These are phyloP conservation scores for Lithophane leautieri DNA, from an alignment of 2,888 invertebrate genomes.

Conservation along the genomic window DNA sequence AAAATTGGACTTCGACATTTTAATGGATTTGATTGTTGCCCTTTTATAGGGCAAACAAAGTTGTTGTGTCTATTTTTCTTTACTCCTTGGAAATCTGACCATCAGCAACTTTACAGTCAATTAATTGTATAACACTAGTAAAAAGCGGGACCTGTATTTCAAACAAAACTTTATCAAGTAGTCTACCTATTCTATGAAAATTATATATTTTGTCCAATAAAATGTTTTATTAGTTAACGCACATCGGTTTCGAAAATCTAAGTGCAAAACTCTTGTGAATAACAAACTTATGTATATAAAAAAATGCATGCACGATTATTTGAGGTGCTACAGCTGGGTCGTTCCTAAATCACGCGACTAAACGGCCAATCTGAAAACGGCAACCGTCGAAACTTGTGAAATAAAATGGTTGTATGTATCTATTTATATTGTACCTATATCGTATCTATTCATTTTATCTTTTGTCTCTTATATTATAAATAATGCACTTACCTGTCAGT, in stretches of 20 bases:
- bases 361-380: neutral
- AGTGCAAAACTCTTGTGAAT: neutral
- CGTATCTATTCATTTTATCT: no score
- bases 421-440: neutral
- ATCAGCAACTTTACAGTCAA: neutral
- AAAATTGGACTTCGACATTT: no score
- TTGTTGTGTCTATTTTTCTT: neutral
- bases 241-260: no score
- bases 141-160: no score
- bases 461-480: neutral
- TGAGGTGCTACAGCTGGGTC: neutral
- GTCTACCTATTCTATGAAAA: no score
- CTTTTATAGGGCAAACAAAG: no score
- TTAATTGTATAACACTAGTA: no score
- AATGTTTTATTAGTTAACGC: no score
- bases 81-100: neutral
- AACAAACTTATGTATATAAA: neutral
- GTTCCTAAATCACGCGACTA: neutral
- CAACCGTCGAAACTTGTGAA: neutral
- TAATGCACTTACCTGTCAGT: slow-evolving; percentile 83
- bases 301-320: neutral
- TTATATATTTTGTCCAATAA: no score
- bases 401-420: neutral
- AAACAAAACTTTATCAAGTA: no score
- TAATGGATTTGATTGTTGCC: no score